Evolutionary conservation across 2,797 vertebrate genomes (phyloP).

Genomic region (Streptopelia turtur): DNA sequence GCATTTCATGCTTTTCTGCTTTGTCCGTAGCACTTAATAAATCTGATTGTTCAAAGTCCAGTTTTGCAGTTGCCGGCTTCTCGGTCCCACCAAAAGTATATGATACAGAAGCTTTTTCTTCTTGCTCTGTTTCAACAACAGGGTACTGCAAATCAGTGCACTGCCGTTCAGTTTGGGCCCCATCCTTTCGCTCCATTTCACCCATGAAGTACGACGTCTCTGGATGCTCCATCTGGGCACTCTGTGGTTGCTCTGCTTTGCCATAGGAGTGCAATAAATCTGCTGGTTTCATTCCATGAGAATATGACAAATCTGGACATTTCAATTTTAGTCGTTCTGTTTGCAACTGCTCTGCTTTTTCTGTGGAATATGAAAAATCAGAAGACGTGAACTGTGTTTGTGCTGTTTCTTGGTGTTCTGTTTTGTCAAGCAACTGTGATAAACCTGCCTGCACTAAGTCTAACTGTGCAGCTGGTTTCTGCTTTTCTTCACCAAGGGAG

Average conservation of each 20-base stretch:
- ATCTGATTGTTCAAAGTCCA: neutral
- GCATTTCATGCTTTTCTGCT: neutral
- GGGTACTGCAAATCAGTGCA: neutral
- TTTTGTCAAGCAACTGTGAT: neutral
- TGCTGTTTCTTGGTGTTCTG: neutral
- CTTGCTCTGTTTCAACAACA: neutral
- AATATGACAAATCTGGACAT: neutral
- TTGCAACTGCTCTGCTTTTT: conserved; percentile 11
- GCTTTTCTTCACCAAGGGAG: neutral
- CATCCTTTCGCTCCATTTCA: neutral
- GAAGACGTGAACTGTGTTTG: neutral
- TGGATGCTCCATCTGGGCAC: neutral
- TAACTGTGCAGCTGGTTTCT: neutral
- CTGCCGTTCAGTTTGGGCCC: neutral
- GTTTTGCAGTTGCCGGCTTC: neutral
- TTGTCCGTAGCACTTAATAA: neutral
- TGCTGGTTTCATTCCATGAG: neutral
- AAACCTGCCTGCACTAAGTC: neutral
- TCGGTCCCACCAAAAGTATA: neutral
- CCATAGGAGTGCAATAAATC: neutral
- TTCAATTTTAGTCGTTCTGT: neutral
- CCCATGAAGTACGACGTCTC: neutral
- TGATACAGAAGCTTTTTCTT: neutral
- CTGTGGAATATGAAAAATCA: neutral
- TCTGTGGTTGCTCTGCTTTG: neutral